Evolutionary conservation across 2,113 vertebrate genomes (phyloP), one percentile per base, ranked within the genome.

Genomic region (Equus przewalskii): DNA sequence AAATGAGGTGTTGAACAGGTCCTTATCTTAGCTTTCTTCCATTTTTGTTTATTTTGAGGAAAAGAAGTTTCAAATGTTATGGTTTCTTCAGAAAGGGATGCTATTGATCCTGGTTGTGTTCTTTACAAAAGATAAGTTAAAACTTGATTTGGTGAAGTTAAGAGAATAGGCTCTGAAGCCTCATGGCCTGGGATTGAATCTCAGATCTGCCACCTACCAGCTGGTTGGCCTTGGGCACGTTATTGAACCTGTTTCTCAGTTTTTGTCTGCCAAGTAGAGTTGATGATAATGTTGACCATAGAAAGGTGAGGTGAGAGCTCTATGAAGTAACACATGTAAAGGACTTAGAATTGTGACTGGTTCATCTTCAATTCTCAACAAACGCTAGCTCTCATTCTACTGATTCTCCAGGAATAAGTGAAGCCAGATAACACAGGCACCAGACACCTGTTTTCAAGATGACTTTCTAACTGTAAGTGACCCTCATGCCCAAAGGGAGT

Each of bases 21-120:
- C 76, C 24, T 72, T 16, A 46, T 14, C 1, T 73, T 80, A 49
- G 15, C 67, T 60, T 86, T 54, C 46, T 72, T 84, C 6, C 4
- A 36, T 72, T 54, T 93, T 18, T 78, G 19, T 69, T 96, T 72
- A 91, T 76, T 96, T 97, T 78, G 19, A 82, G 26, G 44, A 82
- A 86, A 82, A 56, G 26, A 33, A 89, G 16, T 72, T 85, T 93
- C 65, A 91, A 86, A 44, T 56, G 28, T 49, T 93, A 22, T 60
- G 51, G 16, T 79, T 95, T 96, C 82, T 91, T 72, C 58, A 88
- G 64, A 75, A 73, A 72, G 49, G 65, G 7, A 73, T 46, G 76
- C 36, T 91, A 67, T 78, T 36, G 33, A 79, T 89, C 9, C 16
- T 12, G 7, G 7, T 30, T 67, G 82, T 15, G 7, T n/a, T 69